phyloP scores from a whole-genome alignment of 2,113 vertebrate genomes.

The Azemiops feae region DNA sequence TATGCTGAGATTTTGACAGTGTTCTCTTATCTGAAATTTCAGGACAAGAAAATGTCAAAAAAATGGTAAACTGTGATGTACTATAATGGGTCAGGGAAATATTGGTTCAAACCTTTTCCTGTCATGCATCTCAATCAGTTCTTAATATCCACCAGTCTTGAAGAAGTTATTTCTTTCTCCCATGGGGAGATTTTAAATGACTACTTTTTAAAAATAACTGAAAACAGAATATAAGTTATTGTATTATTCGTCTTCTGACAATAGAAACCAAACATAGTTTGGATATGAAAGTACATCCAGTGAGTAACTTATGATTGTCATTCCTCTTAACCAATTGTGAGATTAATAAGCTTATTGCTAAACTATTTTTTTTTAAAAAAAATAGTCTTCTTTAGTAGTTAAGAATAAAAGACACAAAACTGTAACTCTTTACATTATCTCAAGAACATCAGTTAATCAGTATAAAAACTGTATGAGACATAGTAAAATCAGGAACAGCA shows the following conservation, averaged over 20 bases:
- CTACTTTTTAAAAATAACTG: not conserved
- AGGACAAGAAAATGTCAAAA: not conserved
- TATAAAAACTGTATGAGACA: conserved; percentile 1
- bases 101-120: not conserved
- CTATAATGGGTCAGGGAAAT: not conserved
- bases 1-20: not conserved
- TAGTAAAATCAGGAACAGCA: conserved; percentile 14
- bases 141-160: not conserved
- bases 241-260: not conserved
- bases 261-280: not conserved
- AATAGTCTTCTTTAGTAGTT: not conserved
- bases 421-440: not conserved
- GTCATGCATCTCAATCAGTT: not conserved
- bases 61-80: not conserved
- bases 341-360: not conserved
- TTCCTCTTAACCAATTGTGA: not conserved
- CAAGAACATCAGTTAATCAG: not conserved
- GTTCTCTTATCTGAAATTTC: not conserved
- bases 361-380: not conserved
- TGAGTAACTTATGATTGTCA: not conserved
- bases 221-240: not conserved
- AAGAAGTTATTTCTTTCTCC: no score
- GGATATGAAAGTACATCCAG: not conserved
- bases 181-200: not conserved
- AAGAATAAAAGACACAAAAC: not conserved